Evolutionary conservation across 2,888 invertebrate species (phyloP), one percentile per base, ranked within the genome.

Genomic region (Lycaena phlaeas): DNA sequence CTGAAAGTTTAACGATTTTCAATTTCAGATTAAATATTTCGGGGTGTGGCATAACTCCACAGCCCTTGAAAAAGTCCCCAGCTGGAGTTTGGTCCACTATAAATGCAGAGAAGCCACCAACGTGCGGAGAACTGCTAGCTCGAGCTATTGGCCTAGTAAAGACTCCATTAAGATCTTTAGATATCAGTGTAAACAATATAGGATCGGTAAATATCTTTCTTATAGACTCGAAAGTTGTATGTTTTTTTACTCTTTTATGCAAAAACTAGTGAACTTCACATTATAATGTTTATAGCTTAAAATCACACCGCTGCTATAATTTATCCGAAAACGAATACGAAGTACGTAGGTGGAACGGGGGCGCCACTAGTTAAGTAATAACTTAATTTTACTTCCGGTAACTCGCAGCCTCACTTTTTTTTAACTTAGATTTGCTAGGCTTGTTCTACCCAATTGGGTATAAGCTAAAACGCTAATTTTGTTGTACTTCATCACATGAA

Each of bases 71-170:
- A 18, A 81, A 72, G 45, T 64, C 82, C 36, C 82, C 79, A 25
- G 62, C 74, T 43, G 82, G 79, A n/a, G 81, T 84, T n/a, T 85
- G 84, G 84, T 81, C 82, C 4, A 62, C 74, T 7, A 78, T 73
- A 3, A 79, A 67, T 58, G 78, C 77, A 44, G 79, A 77, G 56
- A 76, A 68, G 53, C 76, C 76, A 18, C 84, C 84, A 26, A 78
- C 76, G 3, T 85, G 85, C 61, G 85, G 85, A 10, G 81, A 82
- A 41, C 62, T 85, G 41, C 49, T 85, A 41, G 85, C 85, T 10
- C 62, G 85, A 48, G 85, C 85, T 3, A 81, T 85, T 44, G 85
- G 85, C 12, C 59, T 84, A 44, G 77, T 78, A 0, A 84, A 81
- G 57, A 82, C 85, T 12, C 85, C 85, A 2, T 55, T 85, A 38